Percentiles rank a stretch among this genome's conserved stretches.
These are phyloP conservation scores for Trachemys scripta DNA, from an alignment of 2,113 vertebrate species.

Conservation along the genomic window DNA sequence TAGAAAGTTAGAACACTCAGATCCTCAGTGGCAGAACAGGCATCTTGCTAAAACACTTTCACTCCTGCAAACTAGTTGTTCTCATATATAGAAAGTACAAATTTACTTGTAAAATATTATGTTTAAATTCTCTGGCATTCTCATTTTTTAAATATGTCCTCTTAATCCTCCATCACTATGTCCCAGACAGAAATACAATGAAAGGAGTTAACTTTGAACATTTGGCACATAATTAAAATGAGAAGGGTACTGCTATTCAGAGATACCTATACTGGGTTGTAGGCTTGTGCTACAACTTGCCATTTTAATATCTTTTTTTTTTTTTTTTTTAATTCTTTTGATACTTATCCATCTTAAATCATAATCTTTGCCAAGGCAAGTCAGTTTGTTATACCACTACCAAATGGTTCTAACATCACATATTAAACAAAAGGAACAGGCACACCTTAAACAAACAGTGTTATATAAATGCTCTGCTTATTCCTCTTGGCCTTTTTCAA, in stretches of 20 bases:
- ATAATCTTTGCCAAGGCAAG: neutral
- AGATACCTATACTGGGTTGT: neutral
- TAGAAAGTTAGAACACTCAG: slow-evolving; percentile 47
- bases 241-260: slow-evolving; percentile 25
- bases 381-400: neutral
- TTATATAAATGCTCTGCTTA: neutral
- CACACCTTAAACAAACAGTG: slow-evolving; percentile 33
- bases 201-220: slow-evolving; percentile 32
- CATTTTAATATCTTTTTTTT: neutral
- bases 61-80: neutral
- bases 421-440: slow-evolving; percentile 38
- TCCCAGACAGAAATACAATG: slow-evolving; percentile 11
- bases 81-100: neutral
- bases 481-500: neutral
- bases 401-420: neutral
- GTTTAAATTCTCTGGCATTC: neutral
- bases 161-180: neutral
- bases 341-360: neutral
- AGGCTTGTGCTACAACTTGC: neutral
- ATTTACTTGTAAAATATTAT: neutral
- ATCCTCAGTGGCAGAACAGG: neutral
- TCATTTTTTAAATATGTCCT: neutral
- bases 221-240: neutral
- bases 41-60: neutral
- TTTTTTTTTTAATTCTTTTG: neutral